A percentile compares a stretch with the other conserved stretches of the same genome.
Evolutionary conservation across 2,888 invertebrate species (phyloP).

Genomic region (Athetis lepigone): DNA sequence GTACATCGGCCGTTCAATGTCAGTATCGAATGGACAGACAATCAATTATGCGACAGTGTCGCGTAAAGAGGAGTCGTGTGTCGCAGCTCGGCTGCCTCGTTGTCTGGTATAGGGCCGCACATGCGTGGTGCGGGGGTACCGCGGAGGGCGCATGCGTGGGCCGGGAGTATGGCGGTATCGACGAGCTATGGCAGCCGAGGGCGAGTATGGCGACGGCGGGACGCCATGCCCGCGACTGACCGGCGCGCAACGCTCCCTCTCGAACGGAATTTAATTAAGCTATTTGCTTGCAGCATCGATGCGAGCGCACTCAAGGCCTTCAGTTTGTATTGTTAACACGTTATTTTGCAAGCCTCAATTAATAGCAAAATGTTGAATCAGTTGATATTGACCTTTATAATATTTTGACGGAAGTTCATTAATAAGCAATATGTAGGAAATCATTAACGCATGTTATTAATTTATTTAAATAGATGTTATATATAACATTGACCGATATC

Average conservation of each 20-base stretch:
- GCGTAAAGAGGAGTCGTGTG: slow-evolving; percentile 82
- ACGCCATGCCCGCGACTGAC: slow-evolving; percentile 75
- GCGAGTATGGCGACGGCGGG: slow-evolving; percentile 71
- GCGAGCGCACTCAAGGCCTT: slow-evolving; percentile 66
- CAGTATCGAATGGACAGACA: slow-evolving; percentile 88
- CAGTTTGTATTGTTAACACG: slow-evolving; percentile 49
- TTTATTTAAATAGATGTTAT: neutral
- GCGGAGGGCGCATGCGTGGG: slow-evolving; percentile 79
- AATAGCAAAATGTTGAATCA: slow-evolving; percentile 22
- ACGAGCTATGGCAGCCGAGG: slow-evolving; percentile 66
- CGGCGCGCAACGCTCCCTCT: slow-evolving; percentile 64
- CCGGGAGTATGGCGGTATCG: slow-evolving; percentile 71
- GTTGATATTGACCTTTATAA: slow-evolving; percentile 36
- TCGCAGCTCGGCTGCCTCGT: slow-evolving; percentile 77
- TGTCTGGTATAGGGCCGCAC: slow-evolving; percentile 73
- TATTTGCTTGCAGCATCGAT: slow-evolving; percentile 68
- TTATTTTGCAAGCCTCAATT: slow-evolving; percentile 24
- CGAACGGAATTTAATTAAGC: slow-evolving; percentile 71
- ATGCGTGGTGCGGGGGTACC: slow-evolving; percentile 73
- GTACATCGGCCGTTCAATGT: slow-evolving; percentile 85
- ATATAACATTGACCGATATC: neutral
- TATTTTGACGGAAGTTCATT: slow-evolving; percentile 33
- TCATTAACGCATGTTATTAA: slow-evolving; percentile 9
- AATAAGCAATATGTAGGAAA: slow-evolving; percentile 22
- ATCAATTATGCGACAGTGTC: slow-evolving; percentile 88